Percentiles rank a stretch among this genome's conserved stretches.
Evolutionary conservation across 2,113 vertebrate species (phyloP).

Genomic region (Panthera leo): DNA sequence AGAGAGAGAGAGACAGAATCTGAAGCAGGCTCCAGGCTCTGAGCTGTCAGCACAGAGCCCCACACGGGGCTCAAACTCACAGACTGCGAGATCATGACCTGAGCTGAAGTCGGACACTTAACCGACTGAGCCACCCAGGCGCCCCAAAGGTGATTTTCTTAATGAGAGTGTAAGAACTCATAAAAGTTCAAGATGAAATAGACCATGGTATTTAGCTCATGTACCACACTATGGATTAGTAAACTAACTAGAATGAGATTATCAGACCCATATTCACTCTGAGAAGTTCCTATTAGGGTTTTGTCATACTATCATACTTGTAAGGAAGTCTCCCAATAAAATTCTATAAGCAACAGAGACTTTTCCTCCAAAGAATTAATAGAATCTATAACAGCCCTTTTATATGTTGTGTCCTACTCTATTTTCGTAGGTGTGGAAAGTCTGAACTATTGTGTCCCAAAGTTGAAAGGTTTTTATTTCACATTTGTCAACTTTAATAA

Average conservation of each 20-base stretch:
- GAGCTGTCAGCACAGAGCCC: no score
- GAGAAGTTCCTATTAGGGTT: neutral
- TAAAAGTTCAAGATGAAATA: neutral
- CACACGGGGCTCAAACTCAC: no score
- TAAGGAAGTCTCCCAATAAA: neutral
- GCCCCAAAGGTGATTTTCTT: neutral
- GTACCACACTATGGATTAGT: neutral
- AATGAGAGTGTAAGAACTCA: neutral
- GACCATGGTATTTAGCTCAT: neutral
- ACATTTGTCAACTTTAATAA: slow-evolving; percentile 1
- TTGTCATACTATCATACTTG: neutral
- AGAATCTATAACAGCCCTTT: neutral
- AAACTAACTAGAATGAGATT: neutral
- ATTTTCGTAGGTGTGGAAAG: neutral
- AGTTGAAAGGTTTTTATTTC: neutral
- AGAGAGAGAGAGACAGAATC: no score
- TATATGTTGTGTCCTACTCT: neutral
- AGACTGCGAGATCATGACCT: no score
- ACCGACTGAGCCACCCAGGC: no score
- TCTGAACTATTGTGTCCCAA: neutral
- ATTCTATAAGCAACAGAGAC: neutral
- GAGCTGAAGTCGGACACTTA: no score
- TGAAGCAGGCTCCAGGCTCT: no score
- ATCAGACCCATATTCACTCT: neutral
- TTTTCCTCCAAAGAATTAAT: neutral